A percentile compares a stretch with the other conserved stretches of the same genome.
Evolutionary conservation across 2,113 vertebrate genomes (phyloP).

Genomic region (Tonatia bakeri): DNA sequence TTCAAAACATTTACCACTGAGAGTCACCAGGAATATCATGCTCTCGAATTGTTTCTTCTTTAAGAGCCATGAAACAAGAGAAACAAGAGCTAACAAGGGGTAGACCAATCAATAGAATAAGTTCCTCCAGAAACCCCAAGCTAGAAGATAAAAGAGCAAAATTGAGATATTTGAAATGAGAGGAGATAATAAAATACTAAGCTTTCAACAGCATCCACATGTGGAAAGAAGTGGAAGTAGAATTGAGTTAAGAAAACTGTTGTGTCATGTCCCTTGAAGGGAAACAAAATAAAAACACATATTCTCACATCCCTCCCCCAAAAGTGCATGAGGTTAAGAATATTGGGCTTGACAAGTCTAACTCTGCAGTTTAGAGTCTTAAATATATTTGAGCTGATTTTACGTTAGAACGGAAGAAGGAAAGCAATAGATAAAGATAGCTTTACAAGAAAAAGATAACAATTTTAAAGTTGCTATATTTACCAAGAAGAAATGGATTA

Average conservation of each 20-base stretch:
- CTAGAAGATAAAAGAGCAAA: conserved; percentile 18
- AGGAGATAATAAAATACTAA: conserved; percentile 26
- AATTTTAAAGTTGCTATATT: conserved; percentile 5
- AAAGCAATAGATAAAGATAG: background rate
- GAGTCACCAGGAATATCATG: background rate
- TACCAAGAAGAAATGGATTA: background rate
- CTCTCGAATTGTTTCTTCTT: conserved; percentile 40
- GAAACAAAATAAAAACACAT: conserved; percentile 43
- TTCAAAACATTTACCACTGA: conserved; percentile 18
- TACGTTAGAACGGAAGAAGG: background rate
- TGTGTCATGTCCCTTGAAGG: background rate
- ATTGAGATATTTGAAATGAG: conserved; percentile 13
- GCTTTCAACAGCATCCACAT: conserved; percentile 30
- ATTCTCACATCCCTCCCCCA: background rate
- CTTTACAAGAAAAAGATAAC: background rate
- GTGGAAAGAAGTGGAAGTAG: background rate
- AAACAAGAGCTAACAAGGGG: conserved; percentile 10
- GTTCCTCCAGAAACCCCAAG: background rate
- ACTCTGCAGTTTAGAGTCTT: background rate
- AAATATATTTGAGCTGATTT: background rate
- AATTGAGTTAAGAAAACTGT: background rate
- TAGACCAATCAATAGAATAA: background rate
- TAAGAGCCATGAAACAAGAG: conserved; percentile 48
- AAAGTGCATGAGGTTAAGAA: background rate
- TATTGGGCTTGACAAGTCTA: conserved; percentile 25